Base-by-base conservation (phyloP, 2,888 invertebrate species). In the Drosophila ochracea region DNA sequence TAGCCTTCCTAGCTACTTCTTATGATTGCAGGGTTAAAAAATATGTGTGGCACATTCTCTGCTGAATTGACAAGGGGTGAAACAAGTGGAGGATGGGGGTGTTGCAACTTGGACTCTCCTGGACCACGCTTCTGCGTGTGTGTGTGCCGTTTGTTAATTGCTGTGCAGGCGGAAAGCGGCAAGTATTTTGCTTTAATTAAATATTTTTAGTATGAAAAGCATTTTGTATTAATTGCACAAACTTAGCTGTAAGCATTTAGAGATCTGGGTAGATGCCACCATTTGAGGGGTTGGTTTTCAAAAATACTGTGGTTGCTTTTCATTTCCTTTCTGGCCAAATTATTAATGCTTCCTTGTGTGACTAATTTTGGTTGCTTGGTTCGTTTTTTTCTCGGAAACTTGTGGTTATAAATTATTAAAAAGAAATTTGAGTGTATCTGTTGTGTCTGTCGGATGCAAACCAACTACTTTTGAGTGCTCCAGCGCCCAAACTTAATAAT, bases 181-280 rank as follows among this genome's bases (percentile, higher is more conserved):
- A 68, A 82, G 76, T 64, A 84, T 82, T 84, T 73, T 66, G 79
- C 72, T 83, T 84, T 84, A 84, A 89, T 84, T 86, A 89, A 72
- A 84, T 80, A 80, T 73, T 68, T 75, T 68, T 60, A 73, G 81
- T 64, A 70, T 65, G 55, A 43, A 60, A 61, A 70, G 59, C 52
- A 68, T 71, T 73, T 70, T 62, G n/a, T 73, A 72, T 55, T 72
- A 83, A 76, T 79, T 76, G 73, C 55, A 43, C 61, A 50, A 60
- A 60, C 60, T 66, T 68, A 41, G 37, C 13, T 16, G 16, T 59
- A 39, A 53, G 54, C 61, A 19, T 21, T 43, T 57, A 47, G 9
- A 55, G 7, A 37, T 62, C 21, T 2, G 11, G 7, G 16, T 21
- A 3, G 25, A 21, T 49, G 49, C 67, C 53, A 80, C 65, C 81